These are phyloP conservation scores for Chauna torquata DNA, from an alignment of 2,113 vertebrate species.

Conservation along the genomic window DNA sequence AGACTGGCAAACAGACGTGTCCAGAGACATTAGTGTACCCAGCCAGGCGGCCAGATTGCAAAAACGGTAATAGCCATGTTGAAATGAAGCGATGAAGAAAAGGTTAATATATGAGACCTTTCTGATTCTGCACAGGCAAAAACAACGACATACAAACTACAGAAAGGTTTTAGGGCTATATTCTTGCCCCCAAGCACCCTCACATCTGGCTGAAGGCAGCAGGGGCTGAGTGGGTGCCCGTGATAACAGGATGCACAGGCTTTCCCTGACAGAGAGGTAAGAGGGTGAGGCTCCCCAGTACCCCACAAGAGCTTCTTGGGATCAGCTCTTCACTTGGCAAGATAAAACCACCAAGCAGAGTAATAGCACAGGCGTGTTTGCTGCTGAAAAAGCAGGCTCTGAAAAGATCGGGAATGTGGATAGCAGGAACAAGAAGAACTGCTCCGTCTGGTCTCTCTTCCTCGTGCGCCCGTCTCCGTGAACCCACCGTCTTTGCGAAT, in stretches of 20 bases:
- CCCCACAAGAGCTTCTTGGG: background rate
- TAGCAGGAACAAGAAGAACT: constrained; percentile 63
- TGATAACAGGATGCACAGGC: background rate
- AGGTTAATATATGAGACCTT: background rate
- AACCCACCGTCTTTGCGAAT: background rate
- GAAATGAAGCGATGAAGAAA: constrained; percentile 30
- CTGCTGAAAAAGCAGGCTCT: constrained; percentile 23
- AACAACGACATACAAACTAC: background rate
- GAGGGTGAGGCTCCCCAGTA: background rate
- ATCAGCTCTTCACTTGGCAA: background rate
- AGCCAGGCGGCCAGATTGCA: background rate
- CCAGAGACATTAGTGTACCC: background rate
- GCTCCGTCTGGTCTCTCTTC: constrained; percentile 49
- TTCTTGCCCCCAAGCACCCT: background rate
- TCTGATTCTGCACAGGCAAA: background rate
- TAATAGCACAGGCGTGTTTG: constrained; percentile 13
- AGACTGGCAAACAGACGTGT: background rate
- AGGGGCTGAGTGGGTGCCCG: background rate
- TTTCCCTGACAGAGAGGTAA: background rate
- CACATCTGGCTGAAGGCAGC: background rate
- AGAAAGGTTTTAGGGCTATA: background rate
- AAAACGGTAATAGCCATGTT: background rate
- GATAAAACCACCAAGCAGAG: background rate
- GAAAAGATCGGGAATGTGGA: background rate
- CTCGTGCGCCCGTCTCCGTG: fast-evolving